Base-by-base conservation (phyloP, 2,888 invertebrate species). In the Amphimallon solstitiale region DNA sequence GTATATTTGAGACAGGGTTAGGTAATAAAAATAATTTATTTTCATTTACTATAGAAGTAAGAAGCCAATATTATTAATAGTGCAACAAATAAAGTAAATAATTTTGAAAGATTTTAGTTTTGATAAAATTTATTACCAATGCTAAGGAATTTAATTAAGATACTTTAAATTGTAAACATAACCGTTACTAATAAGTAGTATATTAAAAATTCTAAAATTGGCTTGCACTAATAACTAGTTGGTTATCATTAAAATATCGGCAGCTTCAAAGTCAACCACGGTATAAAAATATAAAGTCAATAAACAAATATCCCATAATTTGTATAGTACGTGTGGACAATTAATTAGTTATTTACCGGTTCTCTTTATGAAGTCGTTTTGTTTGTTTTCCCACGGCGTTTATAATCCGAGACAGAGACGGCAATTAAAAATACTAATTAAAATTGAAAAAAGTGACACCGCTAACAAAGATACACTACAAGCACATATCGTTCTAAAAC, bases 401-500 rank as follows among this genome's bases (percentile, higher is more conserved):
- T 59, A 59, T 59, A 43, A 59, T 45, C 19, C 40, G 43, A 15
- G 29, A 59, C 29, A 59, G 43, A 59, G 56, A 59, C 9, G 23
- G 43, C 56, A 43, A 59, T 59, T 59, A 59, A 59, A 59, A 59
- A 43, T 59, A 43, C 56, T 59, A 59, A 59, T 59, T 59, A 59
- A 59, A 59, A 43, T 43, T 29, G 10, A 59, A 54, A 59, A 59
- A 59, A 54, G 40, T 54, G 54, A 43, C 34, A 43, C 29, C 56
- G 34, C 45, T 59, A 59, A 59, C 56, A 59, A 59, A 59, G 56
- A 59, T 43, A 34, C 29, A 43, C 56, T 43, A 59, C 29, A 59
- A 45, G 15, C 56, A 10, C 43, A 54, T 12, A 59, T 43, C 4
- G 43, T 43, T 59, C 38, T 45, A 29, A 40, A 56, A 59, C 43